Evolutionary conservation across 64 coral and sea anemone genomes (phyloP), one percentile per base, ranked within the genome.

Genomic region (Montipora cactus): DNA sequence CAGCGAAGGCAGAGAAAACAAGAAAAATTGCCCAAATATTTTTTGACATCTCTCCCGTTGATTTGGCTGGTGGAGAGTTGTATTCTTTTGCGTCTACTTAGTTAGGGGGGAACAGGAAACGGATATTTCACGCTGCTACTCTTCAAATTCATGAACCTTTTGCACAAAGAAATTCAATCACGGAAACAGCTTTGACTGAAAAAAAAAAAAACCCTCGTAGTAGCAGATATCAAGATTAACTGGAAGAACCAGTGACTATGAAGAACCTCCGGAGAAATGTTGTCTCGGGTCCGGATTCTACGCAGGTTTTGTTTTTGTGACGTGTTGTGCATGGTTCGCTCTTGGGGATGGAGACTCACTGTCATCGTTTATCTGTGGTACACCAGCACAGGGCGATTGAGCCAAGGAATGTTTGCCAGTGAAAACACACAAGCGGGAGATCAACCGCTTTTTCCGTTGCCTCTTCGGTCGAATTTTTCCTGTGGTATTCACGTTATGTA

Each of bases 11-110:
- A 21, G 25, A 47, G 64, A 71, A 47, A 47, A 71, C 45, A 20
- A 59, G 49, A 44, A 64, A 50, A 72, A 86, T 86, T 71, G 18
- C 14, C 2, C 20, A 20, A 71, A 86, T 86, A 47, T 86, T 72
- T 86, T 23, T 72, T 10, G 62, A 47, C 66, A 70, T 68, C 66
- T 86, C 82, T 86, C 82, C 66, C 66, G 82, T 71, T n/a, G 82
- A 86, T 67, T 71, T 71, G 82, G 71, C 82, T 70, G 49, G 59
- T 50, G 82, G 44, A 50, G 49, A 14, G 44, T n/a, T 86, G 47
- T 72, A 86, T 86, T 86, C 64, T 86, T 86, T 86, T 86, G 64
- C n/a, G 68, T 72, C 61, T 19, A 68, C 62, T 51, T 86, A 50
- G 46, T 64, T 44, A 84, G 16, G 81, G 47, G 61, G 37, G 37